These are phyloP conservation scores for Paradoxurus hermaphroditus DNA, from an alignment of 2,113 vertebrate species.

Conservation along the genomic window DNA sequence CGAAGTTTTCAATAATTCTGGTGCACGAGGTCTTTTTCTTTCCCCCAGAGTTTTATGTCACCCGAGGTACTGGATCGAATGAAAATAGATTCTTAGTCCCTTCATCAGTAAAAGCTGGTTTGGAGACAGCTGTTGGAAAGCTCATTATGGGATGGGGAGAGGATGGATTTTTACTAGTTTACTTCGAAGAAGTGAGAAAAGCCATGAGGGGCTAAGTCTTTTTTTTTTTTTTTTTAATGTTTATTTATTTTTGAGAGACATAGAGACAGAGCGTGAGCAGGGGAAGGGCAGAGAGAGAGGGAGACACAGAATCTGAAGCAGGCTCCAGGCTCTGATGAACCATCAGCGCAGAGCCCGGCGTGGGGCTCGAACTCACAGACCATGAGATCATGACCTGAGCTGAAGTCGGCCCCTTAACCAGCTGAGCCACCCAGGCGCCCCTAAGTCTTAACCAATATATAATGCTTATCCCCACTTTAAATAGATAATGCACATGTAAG, in stretches of 20 bases:
- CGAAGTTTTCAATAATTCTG: not conserved
- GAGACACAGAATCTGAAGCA: too few species aligned
- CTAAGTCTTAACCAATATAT: not conserved
- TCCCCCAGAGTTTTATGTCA: not conserved
- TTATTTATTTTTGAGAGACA: too few species aligned
- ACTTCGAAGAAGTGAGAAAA: not conserved
- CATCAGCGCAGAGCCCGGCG: too few species aligned
- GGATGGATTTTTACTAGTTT: not conserved
- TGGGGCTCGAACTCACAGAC: too few species aligned
- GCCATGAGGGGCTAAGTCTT: not conserved
- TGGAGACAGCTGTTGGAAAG: not conserved
- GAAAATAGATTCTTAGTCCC: not conserved
- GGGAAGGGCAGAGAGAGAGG: too few species aligned
- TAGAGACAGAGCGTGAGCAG: too few species aligned
- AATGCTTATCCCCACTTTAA: not conserved
- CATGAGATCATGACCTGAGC: too few species aligned
- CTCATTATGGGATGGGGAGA: fast-evolving
- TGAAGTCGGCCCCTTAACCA: too few species aligned
- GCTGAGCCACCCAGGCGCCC: too few species aligned
- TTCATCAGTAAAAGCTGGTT: not conserved
- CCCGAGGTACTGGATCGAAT: not conserved
- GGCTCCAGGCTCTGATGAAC: too few species aligned
- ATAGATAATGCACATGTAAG: not conserved
- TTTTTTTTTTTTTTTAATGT: too few species aligned
- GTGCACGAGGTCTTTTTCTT: not conserved